These are phyloP conservation scores for Caenorhabditis briggsae DNA, from an alignment of 1,140 invertebrate species.

Conservation along the genomic window DNA sequence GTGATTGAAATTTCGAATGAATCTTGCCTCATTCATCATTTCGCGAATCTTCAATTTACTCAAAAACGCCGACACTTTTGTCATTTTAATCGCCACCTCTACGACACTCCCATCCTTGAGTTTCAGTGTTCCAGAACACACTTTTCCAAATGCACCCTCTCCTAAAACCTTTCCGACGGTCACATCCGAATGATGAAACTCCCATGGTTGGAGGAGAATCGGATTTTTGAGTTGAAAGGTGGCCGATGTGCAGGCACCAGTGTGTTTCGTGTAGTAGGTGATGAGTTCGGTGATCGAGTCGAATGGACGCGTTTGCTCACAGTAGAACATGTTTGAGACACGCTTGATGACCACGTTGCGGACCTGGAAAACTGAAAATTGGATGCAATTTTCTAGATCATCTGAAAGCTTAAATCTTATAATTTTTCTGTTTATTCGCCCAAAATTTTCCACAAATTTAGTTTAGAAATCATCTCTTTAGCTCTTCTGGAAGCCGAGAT, in stretches of 20 bases:
- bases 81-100: conserved; percentile 56
- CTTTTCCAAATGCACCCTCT: conserved; percentile 56
- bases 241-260: not conserved
- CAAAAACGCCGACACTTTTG: conserved; percentile 24
- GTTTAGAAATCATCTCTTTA: not conserved
- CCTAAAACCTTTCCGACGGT: conserved; percentile 29
- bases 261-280: conserved; percentile 1
- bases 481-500: too few species aligned
- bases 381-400: too few species aligned
- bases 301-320: not conserved
- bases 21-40: conserved; percentile 62
- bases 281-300: conserved; percentile 1
- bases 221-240: conserved; percentile 50
- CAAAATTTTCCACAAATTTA: not conserved
- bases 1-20: conserved; percentile 60
- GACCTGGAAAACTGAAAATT: too few species aligned
- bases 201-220: conserved; percentile 44
- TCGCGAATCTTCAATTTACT: conserved; percentile 55
- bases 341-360: conserved; percentile 32
- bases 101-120: conserved; percentile 4
- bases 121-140: conserved; percentile 47
- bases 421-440: too few species aligned
- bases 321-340: not conserved
- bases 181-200: conserved; percentile 45
- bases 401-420: too few species aligned